phyloP scores from a whole-genome alignment of 2,797 vertebrate genomes.

The Falco biarmicus region DNA sequence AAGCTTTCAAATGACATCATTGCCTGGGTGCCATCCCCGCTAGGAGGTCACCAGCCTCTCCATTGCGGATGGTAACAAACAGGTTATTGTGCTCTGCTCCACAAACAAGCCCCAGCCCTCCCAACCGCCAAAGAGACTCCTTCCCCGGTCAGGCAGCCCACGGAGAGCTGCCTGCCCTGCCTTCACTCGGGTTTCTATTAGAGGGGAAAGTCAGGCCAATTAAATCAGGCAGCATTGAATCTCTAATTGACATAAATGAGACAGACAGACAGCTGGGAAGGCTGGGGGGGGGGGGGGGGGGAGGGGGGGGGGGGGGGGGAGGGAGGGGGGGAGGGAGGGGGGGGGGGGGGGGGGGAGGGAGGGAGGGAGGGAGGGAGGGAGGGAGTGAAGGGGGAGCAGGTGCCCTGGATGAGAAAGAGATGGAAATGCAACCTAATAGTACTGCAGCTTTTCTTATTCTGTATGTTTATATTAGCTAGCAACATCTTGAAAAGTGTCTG shows the following conservation, averaged over 20 bases:
- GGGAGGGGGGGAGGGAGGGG: not conserved
- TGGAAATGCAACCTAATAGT: constrained; percentile 57
- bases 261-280: constrained; percentile 77
- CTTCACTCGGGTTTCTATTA: constrained; percentile 15
- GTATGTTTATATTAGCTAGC: not conserved
- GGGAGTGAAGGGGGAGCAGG: constrained; percentile 69
- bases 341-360: constrained; percentile 69
- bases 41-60: constrained; percentile 24
- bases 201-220: constrained; percentile 74
- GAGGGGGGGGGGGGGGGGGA: constrained; percentile 68
- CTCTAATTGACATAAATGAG: constrained; percentile 81
- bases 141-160: not conserved
- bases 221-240: constrained; percentile 76
- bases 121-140: not conserved
- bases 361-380: constrained; percentile 31
- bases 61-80: not conserved
- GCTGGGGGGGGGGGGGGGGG: constrained; percentile 35
- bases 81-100: constrained; percentile 49
- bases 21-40: not conserved
- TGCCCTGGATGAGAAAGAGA: constrained; percentile 65
- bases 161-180: not conserved
- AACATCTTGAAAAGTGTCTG: not conserved
- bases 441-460: constrained; percentile 1
- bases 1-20: not conserved
- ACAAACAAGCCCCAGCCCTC: not conserved